phyloP scores from a whole-genome alignment of 2,888 invertebrate genomes.

The Ecliptopera silaceata region DNA sequence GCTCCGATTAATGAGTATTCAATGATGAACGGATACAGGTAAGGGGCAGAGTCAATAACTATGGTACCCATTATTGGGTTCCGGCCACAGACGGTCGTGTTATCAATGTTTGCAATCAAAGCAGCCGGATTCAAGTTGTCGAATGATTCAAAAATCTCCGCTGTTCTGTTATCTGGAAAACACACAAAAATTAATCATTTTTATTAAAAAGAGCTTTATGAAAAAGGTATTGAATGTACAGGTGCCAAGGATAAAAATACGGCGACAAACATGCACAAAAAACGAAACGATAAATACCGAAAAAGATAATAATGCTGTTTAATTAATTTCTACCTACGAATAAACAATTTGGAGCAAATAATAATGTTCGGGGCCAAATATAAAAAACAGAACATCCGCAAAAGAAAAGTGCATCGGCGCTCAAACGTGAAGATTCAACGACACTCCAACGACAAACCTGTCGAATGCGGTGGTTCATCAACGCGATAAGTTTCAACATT shows the following conservation, averaged over 20 bases:
- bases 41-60: conserved; percentile 96
- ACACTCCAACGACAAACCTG: conserved; percentile 81
- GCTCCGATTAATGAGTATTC: conserved; percentile 98
- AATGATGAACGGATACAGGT: conserved; percentile 97
- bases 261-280: conserved; percentile 43
- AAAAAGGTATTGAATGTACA: conserved; percentile 7
- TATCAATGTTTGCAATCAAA: conserved; percentile 81
- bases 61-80: conserved; percentile 96
- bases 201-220: not conserved
- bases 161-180: conserved; percentile 68
- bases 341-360: conserved; percentile 20
- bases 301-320: conserved; percentile 23
- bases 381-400: conserved; percentile 44
- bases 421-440: conserved; percentile 63
- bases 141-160: conserved; percentile 81
- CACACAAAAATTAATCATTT: not conserved
- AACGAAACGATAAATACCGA: conserved; percentile 37
- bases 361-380: conserved; percentile 19
- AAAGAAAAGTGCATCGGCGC: conserved; percentile 74
- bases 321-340: conserved; percentile 26
- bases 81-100: conserved; percentile 87
- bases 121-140: conserved; percentile 84
- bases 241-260: conserved; percentile 18
- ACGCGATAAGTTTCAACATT: conserved; percentile 78
- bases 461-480: conserved; percentile 79